phyloP scores from a whole-genome alignment of 2,113 vertebrate genomes.

The Dasypus novemcinctus region DNA sequence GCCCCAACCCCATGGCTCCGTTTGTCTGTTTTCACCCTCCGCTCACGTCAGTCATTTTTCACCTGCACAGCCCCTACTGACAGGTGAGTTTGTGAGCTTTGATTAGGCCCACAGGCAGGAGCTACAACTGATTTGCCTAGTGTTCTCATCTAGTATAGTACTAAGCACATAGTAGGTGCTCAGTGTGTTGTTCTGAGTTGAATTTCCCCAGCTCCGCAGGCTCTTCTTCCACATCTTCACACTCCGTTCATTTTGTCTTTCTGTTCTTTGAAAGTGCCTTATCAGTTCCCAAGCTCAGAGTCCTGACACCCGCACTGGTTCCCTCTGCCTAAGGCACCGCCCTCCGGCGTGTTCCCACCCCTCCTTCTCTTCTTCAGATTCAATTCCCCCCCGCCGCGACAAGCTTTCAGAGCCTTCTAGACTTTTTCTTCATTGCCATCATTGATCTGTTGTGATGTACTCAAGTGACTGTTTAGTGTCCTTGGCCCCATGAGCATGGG shows the following conservation, averaged over 20 bases:
- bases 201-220: background rate
- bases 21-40: background rate
- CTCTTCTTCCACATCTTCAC: accelerated
- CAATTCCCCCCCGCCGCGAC: background rate
- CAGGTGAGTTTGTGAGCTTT: background rate
- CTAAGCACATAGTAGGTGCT: background rate
- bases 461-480: background rate
- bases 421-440: background rate
- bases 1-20: background rate
- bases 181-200: background rate
- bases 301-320: accelerated
- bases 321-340: background rate
- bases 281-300: background rate
- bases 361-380: background rate
- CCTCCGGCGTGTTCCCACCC: background rate
- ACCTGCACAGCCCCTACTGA: background rate
- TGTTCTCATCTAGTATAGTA: background rate
- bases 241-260: accelerated
- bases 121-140: too few relatives aligned
- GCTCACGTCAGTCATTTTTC: background rate
- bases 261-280: background rate
- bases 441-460: background rate
- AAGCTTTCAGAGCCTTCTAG: background rate
- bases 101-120: background rate
- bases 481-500: background rate